phyloP scores from a whole-genome alignment of 2,113 vertebrate genomes.

The Bujurquina vittata region DNA sequence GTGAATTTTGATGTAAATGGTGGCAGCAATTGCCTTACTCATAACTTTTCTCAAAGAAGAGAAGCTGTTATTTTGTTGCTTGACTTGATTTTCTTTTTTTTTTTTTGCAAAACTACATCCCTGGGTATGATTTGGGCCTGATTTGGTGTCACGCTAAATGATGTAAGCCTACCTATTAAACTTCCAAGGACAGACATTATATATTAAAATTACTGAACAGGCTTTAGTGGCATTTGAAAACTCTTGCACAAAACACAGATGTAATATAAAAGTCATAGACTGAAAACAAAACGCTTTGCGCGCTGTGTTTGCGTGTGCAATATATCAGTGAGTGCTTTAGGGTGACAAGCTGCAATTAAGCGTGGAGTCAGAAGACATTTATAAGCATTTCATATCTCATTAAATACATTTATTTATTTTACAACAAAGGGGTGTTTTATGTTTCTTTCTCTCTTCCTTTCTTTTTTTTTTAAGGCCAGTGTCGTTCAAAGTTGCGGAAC shows the following conservation, averaged over 20 bases:
- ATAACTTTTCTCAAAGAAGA: conserved; percentile 32
- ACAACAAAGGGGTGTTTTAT: conserved; percentile 26
- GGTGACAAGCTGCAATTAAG: conserved; percentile 81
- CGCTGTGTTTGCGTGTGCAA: conserved; percentile 37
- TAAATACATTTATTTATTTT: conserved; percentile 81
- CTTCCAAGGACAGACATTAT: conserved; percentile 30
- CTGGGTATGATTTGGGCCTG: not conserved
- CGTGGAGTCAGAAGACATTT: conserved; percentile 72
- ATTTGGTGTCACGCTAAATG: conserved; percentile 27
- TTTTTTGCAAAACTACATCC: conserved; percentile 14
- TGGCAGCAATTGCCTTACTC: conserved; percentile 15
- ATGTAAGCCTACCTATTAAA: conserved; percentile 43
- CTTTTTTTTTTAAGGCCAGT: conserved; percentile 25
- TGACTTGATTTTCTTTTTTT: conserved; percentile 33
- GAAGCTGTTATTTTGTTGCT: conserved; percentile 13
- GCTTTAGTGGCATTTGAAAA: conserved; percentile 50
- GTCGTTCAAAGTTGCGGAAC: conserved; percentile 51
- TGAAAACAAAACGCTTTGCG: conserved; percentile 48
- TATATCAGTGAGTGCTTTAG: conserved; percentile 77
- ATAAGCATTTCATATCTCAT: conserved; percentile 78
- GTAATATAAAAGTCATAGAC: conserved; percentile 48
- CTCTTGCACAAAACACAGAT: conserved; percentile 29
- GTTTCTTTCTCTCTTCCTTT: conserved; percentile 18
- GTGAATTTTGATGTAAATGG: conserved; percentile 56
- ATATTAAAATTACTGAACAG: conserved; percentile 40